Evolutionary conservation across 2,113 vertebrate species (phyloP), one percentile per base, ranked within the genome.

Genomic region (Cryptoleucopteryx plumbea): DNA sequence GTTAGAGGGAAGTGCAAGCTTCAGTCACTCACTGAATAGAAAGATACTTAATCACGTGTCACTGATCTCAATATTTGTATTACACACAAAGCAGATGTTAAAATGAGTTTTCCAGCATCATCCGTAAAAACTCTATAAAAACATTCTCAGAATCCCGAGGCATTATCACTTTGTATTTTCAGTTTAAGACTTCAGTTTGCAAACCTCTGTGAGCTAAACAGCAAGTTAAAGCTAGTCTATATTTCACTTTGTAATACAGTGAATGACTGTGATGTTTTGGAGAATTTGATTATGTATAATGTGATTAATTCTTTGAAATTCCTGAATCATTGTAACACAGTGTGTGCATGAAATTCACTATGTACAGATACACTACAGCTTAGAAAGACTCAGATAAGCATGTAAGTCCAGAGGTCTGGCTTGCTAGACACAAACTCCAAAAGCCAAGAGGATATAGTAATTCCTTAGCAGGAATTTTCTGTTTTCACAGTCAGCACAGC

Each of bases 261-360:
- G 6, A 26, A 4, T 5, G 21, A 22, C 58, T 27, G 61, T 6
- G 48, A 16, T 38, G 52, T 2, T 42, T 43, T 71, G 50, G 38
- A n/a, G 77, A 50, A 26, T 48, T 1, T 7, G 3, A 4, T 36
- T 82, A 32, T 6, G 9, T 9, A 3, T 1, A 42, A n/a, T 1
- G 3, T 11, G 32, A 65, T 26, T 31, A 53, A 68, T 22, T 26
- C 52, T 29, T 6, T 12, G n/a, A 20, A 42, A 50, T 7, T 58
- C 42, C 45, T 31, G 34, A 26, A 7, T 23, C 25, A 8, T 27
- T 58, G 2, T 6, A 80, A 26, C 11, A 11, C 40, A 66, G 11
- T 0, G 11, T 10, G 55, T 17, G 21, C 65, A 7, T 6, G 45
- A 50, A 23, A 31, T 29, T n/a, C 63, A 27, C 53, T 6, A 0